Evolutionary conservation across 2,888 invertebrate species (phyloP).

Genomic region (Mactromeris polynyma): DNA sequence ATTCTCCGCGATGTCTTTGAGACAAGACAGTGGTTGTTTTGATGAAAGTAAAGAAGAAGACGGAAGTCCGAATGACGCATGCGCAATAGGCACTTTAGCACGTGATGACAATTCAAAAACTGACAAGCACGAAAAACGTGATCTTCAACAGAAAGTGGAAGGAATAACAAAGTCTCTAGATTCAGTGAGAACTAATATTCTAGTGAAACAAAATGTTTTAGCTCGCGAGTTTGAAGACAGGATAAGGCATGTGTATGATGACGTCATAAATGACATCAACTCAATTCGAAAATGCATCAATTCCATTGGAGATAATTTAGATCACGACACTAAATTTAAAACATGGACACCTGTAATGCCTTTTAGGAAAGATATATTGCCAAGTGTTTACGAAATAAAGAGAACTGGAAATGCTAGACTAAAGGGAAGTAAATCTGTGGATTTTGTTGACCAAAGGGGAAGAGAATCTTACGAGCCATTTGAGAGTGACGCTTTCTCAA

Average conservation of each 20-base stretch:
- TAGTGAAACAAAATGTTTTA: slow-evolving; percentile 54
- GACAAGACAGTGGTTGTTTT: slow-evolving; percentile 19
- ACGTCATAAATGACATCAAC: slow-evolving; percentile 59
- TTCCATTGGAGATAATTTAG: slow-evolving; percentile 48
- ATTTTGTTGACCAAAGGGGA: slow-evolving; percentile 53
- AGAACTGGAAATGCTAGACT: slow-evolving; percentile 11
- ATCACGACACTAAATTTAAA: slow-evolving; percentile 45
- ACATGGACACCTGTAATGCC: slow-evolving; percentile 48
- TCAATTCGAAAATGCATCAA: slow-evolving; percentile 59
- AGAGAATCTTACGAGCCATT: slow-evolving; percentile 10
- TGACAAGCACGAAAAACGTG: background rate
- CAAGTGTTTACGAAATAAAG: background rate
- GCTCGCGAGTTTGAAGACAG: slow-evolving; percentile 63
- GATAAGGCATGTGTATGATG: slow-evolving; percentile 62
- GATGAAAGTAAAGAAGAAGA: slow-evolving; percentile 7
- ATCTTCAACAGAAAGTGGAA: slow-evolving; percentile 53
- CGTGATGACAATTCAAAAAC: slow-evolving; percentile 3
- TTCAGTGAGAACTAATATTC: slow-evolving; percentile 36
- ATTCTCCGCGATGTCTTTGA: background rate
- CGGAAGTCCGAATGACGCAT: background rate
- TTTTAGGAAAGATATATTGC: slow-evolving; percentile 23
- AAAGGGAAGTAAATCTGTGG: slow-evolving; percentile 59
- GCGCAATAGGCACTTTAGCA: background rate
- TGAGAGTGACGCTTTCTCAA: slow-evolving; percentile 6
- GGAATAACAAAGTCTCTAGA: slow-evolving; percentile 56